Evolutionary conservation across 2,888 invertebrate species (phyloP), one percentile per base, ranked within the genome.

Genomic region (Ditula angustiorana): DNA sequence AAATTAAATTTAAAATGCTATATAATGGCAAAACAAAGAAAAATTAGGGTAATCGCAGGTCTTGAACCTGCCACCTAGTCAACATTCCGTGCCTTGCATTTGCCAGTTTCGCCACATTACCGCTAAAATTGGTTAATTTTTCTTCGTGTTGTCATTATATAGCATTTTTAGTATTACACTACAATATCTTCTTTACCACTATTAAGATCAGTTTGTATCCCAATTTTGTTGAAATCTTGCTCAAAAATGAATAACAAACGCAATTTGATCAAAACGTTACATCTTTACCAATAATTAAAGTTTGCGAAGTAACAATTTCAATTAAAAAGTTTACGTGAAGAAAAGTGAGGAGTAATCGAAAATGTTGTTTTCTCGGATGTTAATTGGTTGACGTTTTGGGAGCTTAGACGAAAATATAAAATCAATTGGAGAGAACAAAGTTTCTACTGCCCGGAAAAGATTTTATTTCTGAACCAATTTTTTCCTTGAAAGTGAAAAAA

Each of bases 281-380:
- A 56, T 56, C 55, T 55, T 55, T 56, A 56, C 26, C 55, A 26
- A 56, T 56, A 56, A 56, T 56, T 26, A 56, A 41, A 56, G 55
- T 41, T 35, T 19, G 19, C 35, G 23, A 37, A 53, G 55, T 56
- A 57, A 57, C 44, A 57, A 57, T 57, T 57, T 30, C 44, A 46
- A 57, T 57, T 57, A 57, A 46, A 46, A 46, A 30, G n/a, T 57
- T 57, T 57, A 2, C 7, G 19, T 4, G 26, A 35, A 28, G 26
- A 35, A 41, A 28, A 41, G 41, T 24, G 13, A 37, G 35, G 16
- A 13, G 37, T 19, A 41, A 41, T 56, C 28, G 37, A 56, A 53
- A 41, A 56, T 56, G 10, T 28, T 28, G 26, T 41, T 26, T 41
- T 41, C 19, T 50, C 30, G 11, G 37, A 41, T 56, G 55, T 41